Conservation (phyloP, 2,888 invertebrate genomes). For the Erebia epiphron region DNA sequence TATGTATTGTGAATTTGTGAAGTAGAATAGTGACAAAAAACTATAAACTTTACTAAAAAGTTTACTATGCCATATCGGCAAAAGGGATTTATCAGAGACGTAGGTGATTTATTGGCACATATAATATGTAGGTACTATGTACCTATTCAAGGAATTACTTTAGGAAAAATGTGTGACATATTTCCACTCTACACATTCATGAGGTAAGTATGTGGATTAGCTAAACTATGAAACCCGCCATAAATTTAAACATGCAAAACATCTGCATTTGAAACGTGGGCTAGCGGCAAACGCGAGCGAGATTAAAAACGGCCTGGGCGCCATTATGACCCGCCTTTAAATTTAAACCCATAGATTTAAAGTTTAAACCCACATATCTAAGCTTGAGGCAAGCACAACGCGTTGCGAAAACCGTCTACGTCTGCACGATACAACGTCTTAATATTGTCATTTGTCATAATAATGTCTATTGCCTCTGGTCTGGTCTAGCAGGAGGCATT, state of each 20-base stretch:
- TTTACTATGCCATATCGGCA: too few relatives aligned
- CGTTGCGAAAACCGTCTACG: too few relatives aligned
- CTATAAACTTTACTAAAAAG: too few relatives aligned
- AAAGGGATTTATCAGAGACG: too few relatives aligned
- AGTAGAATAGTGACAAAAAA: too few relatives aligned
- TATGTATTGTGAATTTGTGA: too few relatives aligned
- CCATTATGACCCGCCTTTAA: conserved; percentile 62
- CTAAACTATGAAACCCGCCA: conserved; percentile 35
- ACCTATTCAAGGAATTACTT: neutral
- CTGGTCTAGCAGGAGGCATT: too few relatives aligned
- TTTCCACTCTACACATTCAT: neutral
- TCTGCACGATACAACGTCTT: too few relatives aligned
- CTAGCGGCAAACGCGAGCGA: conserved; percentile 46
- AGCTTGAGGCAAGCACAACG: neutral
- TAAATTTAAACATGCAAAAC: conserved; percentile 42
- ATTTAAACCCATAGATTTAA: conserved; percentile 71
- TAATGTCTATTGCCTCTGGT: too few relatives aligned
- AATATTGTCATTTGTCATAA: too few relatives aligned
- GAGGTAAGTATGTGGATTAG: conserved; percentile 36
- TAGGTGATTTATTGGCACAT: neutral
- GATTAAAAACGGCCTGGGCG: conserved; percentile 64
- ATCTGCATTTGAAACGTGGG: conserved; percentile 52
- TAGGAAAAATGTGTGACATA: neutral
- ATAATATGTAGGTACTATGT: neutral
- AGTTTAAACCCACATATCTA: conserved; percentile 69